Conservation (phyloP, 2,888 invertebrate genomes). For the Coremacera marginata region DNA sequence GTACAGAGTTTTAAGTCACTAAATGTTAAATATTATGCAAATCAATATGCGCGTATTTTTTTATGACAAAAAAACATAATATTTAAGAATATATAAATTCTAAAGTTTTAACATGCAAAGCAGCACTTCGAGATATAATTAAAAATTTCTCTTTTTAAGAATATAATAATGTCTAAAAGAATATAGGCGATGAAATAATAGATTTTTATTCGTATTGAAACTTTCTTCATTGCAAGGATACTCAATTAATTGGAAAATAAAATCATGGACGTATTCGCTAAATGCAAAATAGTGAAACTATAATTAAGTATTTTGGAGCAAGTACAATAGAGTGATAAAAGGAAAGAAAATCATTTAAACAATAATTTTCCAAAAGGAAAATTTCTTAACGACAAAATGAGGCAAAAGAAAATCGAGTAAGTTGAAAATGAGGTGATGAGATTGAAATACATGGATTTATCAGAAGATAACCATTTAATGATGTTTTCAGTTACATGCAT, state of each 20-base stretch:
- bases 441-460: too few relatives aligned
- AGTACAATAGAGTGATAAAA: too few relatives aligned
- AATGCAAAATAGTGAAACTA: neutral
- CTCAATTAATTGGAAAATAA: too few relatives aligned
- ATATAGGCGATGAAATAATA: neutral
- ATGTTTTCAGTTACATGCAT: too few relatives aligned
- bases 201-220: too few relatives aligned
- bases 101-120: too few relatives aligned
- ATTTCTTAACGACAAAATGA: neutral
- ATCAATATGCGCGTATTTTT: neutral
- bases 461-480: too few relatives aligned
- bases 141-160: neutral
- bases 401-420: too few relatives aligned
- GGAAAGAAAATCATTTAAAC: neutral
- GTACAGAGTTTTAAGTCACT: neutral
- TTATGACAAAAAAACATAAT: neutral
- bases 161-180: neutral
- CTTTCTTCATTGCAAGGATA: too few relatives aligned
- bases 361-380: neutral
- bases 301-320: neutral
- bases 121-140: neutral
- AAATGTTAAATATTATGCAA: neutral
- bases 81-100: neutral
- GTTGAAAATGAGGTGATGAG: too few relatives aligned
- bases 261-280: neutral